Percentiles rank a stretch among this genome's conserved stretches.
Evolutionary conservation across 1,140 invertebrate species (phyloP).

Genomic region (Diorhabda sublineata): DNA sequence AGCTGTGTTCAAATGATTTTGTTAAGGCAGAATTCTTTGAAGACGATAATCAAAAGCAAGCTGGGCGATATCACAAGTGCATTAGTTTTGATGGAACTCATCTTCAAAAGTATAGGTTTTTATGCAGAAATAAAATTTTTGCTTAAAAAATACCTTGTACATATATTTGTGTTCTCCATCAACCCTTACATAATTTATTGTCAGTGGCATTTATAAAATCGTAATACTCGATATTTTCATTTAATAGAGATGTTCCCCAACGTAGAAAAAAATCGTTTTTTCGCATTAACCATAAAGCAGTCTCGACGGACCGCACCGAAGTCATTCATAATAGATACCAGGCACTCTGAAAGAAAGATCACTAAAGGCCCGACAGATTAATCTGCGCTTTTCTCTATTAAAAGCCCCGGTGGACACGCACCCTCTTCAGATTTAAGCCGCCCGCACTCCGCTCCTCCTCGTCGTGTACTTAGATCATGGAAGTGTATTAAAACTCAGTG

Average conservation of each 20-base stretch:
- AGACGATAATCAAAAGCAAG: too few relatives aligned
- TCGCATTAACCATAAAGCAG: constrained; percentile 1
- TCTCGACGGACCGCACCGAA: constrained; percentile 22
- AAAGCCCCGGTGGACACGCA: constrained; percentile 37
- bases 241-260: constrained; percentile 2
- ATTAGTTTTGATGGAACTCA: too few relatives aligned
- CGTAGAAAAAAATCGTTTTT: background rate
- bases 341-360: constrained; percentile 41
- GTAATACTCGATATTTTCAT: background rate
- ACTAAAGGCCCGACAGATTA: constrained; percentile 37
- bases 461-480: background rate
- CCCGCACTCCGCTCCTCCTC: background rate
- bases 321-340: constrained; percentile 40
- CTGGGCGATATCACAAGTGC: too few relatives aligned
- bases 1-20: too few relatives aligned
- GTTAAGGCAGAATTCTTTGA: too few relatives aligned
- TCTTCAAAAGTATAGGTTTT: too few relatives aligned
- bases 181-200: background rate
- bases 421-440: constrained; percentile 28
- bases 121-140: too few relatives aligned
- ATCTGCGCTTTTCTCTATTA: constrained; percentile 41
- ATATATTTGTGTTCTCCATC: too few relatives aligned
- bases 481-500: too few relatives aligned
- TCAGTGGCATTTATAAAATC: background rate
- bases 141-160: too few relatives aligned